These are phyloP conservation scores for Picathartes gymnocephalus DNA, from an alignment of 2,113 vertebrate species.

Conservation along the genomic window DNA sequence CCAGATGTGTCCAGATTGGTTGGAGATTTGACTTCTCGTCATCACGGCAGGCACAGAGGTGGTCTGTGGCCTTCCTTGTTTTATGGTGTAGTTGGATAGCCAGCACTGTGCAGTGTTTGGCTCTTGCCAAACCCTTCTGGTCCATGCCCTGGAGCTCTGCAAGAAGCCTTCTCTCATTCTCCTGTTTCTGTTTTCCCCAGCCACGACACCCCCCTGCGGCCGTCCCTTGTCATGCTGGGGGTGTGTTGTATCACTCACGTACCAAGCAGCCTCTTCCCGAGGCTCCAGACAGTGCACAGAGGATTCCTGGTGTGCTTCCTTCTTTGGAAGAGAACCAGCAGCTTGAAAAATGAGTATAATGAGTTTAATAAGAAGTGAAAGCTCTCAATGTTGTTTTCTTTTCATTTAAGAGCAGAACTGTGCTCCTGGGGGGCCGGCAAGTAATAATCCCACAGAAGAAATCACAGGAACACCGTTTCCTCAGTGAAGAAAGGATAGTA, in stretches of 20 bases:
- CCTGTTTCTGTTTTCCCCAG: not conserved
- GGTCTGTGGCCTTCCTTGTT: not conserved
- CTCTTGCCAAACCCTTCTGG: not conserved
- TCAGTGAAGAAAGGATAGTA: not conserved
- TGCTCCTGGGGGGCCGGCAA: fast-evolving
- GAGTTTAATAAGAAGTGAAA: not conserved
- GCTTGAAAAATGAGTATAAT: not conserved
- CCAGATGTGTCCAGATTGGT: not conserved
- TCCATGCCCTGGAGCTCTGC: not conserved
- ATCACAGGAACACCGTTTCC: not conserved
- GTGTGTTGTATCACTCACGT: not conserved
- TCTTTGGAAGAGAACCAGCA: not conserved
- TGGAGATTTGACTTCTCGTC: not conserved
- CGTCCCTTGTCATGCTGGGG: not conserved
- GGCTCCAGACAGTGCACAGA: not conserved
- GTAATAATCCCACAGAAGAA: not conserved
- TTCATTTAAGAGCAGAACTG: not conserved
- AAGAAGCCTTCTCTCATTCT: not conserved
- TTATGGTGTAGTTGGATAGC: not conserved
- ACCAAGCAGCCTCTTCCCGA: not conserved
- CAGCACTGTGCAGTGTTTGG: not conserved
- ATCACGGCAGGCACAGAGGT: not conserved
- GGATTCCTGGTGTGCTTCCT: not conserved
- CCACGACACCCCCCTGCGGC: fast-evolving
- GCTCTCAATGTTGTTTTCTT: not conserved